Evolutionary conservation across 2,888 invertebrate species (phyloP).

Genomic region (Clostera curtula): DNA sequence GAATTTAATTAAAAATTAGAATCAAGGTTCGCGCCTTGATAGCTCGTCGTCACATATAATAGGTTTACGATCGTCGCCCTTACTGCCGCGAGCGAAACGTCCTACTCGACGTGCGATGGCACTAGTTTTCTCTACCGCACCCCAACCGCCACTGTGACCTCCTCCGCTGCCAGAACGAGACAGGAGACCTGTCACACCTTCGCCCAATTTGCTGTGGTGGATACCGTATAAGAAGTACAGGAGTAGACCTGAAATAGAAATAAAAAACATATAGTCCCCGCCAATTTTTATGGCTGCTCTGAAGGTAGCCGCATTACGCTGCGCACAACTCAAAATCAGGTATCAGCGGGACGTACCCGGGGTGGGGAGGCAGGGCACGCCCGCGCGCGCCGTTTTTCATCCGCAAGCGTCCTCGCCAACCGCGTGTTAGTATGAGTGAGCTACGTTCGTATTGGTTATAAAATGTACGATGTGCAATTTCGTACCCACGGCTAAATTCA

Average conservation of each 20-base stretch:
- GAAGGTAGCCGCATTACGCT: too few species aligned
- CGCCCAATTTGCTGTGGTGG: constrained; percentile 87
- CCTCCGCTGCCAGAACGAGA: constrained; percentile 55
- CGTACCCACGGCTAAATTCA: too few species aligned
- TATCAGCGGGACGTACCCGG: too few species aligned
- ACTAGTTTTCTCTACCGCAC: constrained; percentile 63
- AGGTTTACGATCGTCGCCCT: constrained; percentile 61
- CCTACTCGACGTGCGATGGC: constrained; percentile 55
- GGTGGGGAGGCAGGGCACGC: too few species aligned
- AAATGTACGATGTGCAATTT: too few species aligned
- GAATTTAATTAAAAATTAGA: constrained; percentile 21
- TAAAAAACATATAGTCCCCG: not conserved
- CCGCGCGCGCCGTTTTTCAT: too few species aligned
- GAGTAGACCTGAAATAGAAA: constrained; percentile 77
- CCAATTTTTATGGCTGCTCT: too few species aligned
- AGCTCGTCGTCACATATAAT: constrained; percentile 65
- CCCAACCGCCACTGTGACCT: constrained; percentile 56
- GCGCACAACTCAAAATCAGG: too few species aligned
- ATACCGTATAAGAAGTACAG: constrained; percentile 91
- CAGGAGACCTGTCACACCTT: constrained; percentile 62
- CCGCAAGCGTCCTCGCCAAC: too few species aligned
- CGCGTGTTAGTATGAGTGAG: too few species aligned
- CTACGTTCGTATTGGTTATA: too few species aligned
- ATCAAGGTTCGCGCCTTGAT: constrained; percentile 57
- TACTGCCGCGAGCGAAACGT: constrained; percentile 49